Percentiles rank a stretch among this genome's conserved stretches.
Evolutionary conservation across 2,888 invertebrate species (phyloP).

Genomic region (Eupithecia abbreviata): DNA sequence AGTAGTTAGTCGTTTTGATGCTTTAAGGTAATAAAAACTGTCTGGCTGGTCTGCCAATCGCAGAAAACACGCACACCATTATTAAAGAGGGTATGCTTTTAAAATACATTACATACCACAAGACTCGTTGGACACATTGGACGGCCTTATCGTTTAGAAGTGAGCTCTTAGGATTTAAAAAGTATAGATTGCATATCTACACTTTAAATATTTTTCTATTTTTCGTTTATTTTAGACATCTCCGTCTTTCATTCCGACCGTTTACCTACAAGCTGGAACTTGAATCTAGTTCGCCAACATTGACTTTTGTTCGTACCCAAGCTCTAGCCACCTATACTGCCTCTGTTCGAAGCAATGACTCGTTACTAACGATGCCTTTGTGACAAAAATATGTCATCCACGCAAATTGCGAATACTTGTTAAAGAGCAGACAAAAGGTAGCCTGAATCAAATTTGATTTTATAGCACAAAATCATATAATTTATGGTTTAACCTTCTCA

Average conservation of each 20-base stretch:
- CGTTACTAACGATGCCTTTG: slow-evolving; percentile 9
- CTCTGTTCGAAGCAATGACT: background rate
- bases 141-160: too few relatives aligned
- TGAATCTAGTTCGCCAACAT: background rate
- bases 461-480: background rate
- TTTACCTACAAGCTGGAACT: background rate
- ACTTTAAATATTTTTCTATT: too few relatives aligned
- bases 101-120: background rate
- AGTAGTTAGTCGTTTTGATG: background rate
- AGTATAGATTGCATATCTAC: too few relatives aligned
- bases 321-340: background rate
- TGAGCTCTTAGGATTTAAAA: too few relatives aligned
- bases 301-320: background rate
- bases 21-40: too few relatives aligned
- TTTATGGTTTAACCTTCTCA: background rate
- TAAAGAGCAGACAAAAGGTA: slow-evolving; percentile 4
- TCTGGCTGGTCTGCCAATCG: background rate
- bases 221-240: background rate
- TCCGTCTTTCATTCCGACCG: background rate
- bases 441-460: background rate
- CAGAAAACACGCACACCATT: too few relatives aligned
- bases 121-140: background rate
- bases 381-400: slow-evolving; percentile 6
- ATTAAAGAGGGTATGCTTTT: too few relatives aligned
- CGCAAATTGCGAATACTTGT: slow-evolving; percentile 8